Evolutionary conservation across 2,113 vertebrate genomes (phyloP).

Genomic region (Dasyurus viverrinus): DNA sequence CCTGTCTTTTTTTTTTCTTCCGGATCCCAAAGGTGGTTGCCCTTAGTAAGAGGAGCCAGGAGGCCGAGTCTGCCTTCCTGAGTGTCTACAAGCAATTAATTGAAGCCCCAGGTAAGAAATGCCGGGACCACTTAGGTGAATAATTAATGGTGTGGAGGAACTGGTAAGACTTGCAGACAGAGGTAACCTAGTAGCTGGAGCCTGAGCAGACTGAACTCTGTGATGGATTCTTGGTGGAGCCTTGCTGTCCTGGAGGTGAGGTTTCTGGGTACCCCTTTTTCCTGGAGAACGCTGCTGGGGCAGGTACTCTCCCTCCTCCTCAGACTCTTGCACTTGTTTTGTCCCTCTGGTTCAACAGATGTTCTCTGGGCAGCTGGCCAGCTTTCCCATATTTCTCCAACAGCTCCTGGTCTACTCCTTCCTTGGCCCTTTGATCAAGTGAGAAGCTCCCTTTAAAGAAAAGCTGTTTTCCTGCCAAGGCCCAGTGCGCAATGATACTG

Average conservation of each 20-base stretch:
- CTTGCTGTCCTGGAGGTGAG: not conserved
- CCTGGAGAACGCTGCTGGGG: not conserved
- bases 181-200: not conserved
- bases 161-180: not conserved
- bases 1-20: conserved; percentile 2
- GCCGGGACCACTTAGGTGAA: conserved; percentile 58
- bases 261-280: not conserved
- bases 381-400: not conserved
- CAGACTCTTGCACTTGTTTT: not conserved
- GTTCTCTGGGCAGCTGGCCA: not conserved
- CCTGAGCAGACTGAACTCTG: not conserved
- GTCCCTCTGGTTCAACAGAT: not conserved
- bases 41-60: conserved; percentile 97
- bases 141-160: conserved; percentile 2
- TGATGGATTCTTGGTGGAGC: not conserved
- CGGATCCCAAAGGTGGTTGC: conserved; percentile 92
- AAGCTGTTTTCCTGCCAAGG: rapidly evolving
- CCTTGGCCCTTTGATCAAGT: not conserved
- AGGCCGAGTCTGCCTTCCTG: conserved; percentile 97
- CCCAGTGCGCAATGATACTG: not conserved
- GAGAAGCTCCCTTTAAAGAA: not conserved
- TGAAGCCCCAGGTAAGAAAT: conserved; percentile 95
- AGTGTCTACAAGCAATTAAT: conserved; percentile 97
- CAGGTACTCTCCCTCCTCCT: no score
- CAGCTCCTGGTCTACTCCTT: not conserved